phyloP scores from a whole-genome alignment of 2,113 vertebrate species.

The Melanotaenia duboulayi region DNA sequence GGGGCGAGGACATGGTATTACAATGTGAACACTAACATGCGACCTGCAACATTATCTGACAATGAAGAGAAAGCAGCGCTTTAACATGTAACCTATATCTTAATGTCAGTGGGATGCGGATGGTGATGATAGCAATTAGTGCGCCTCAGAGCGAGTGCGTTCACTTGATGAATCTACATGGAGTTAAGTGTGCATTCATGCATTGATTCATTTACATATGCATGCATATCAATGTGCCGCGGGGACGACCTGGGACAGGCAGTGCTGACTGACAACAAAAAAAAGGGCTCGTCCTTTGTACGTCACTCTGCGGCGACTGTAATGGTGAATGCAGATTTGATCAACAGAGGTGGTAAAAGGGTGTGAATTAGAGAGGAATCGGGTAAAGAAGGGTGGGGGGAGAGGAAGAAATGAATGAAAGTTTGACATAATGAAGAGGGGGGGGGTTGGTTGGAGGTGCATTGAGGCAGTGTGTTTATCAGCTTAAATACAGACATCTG shows the following conservation, averaged over 20 bases:
- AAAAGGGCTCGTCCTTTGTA: constrained; percentile 38
- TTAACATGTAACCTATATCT: constrained; percentile 25
- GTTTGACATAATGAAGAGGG: constrained; percentile 83
- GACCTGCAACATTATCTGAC: constrained; percentile 16
- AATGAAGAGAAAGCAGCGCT: constrained; percentile 22
- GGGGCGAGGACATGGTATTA: background rate
- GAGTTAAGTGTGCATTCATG: constrained; percentile 57
- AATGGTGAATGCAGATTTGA: constrained; percentile 73
- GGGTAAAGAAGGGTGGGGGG: constrained; percentile 59
- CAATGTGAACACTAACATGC: background rate
- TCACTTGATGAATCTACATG: constrained; percentile 65
- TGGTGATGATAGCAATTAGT: constrained; percentile 68
- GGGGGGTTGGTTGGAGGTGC: constrained; percentile 59
- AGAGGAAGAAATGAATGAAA: constrained; percentile 76
- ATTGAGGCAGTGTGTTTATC: constrained; percentile 79
- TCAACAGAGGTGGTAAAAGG: constrained; percentile 72
- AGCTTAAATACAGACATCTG: constrained; percentile 86
- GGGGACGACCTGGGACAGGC: constrained; percentile 26
- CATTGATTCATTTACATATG: constrained; percentile 67
- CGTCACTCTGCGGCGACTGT: constrained; percentile 63
- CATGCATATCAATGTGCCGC: constrained; percentile 47
- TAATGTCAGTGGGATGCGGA: constrained; percentile 26
- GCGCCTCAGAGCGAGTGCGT: constrained; percentile 39
- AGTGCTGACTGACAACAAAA: constrained; percentile 27
- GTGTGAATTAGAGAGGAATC: constrained; percentile 80